Conservation (phyloP, 2,113 vertebrate species). For the Oreochromis aureus region DNA sequence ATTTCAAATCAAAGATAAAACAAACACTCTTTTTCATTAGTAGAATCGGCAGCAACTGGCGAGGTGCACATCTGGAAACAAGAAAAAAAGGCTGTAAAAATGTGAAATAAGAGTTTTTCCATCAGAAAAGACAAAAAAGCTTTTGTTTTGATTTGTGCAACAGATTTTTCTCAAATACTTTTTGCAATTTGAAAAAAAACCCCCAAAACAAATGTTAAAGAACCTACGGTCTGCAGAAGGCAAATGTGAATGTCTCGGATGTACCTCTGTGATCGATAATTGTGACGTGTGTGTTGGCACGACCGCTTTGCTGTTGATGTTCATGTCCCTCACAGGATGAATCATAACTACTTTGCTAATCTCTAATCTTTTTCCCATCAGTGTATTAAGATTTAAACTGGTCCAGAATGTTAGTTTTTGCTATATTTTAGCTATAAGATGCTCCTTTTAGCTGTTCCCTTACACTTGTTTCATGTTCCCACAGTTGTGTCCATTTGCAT, state of each 20-base stretch:
- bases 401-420: neutral
- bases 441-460: neutral
- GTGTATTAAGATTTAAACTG: neutral
- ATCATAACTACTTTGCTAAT: neutral
- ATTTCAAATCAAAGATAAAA: neutral
- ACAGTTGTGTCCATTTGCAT: neutral
- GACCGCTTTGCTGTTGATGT: neutral
- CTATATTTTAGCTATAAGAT: neutral
- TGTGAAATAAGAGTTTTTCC: neutral
- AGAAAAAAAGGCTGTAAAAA: neutral
- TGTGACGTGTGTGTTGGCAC: neutral
- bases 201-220: rapidly evolving
- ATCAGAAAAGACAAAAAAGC: neutral
- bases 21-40: neutral
- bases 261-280: neutral
- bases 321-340: neutral
- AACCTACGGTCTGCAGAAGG: neutral
- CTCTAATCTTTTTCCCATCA: neutral
- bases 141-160: neutral
- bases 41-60: neutral
- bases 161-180: neutral
- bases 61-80: neutral
- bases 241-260: neutral
- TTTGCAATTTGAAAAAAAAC: neutral
- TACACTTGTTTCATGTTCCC: neutral